Evolutionary conservation across 2,888 invertebrate species (phyloP), one percentile per base, ranked within the genome.

Genomic region (Yponomeuta plumbellus): DNA sequence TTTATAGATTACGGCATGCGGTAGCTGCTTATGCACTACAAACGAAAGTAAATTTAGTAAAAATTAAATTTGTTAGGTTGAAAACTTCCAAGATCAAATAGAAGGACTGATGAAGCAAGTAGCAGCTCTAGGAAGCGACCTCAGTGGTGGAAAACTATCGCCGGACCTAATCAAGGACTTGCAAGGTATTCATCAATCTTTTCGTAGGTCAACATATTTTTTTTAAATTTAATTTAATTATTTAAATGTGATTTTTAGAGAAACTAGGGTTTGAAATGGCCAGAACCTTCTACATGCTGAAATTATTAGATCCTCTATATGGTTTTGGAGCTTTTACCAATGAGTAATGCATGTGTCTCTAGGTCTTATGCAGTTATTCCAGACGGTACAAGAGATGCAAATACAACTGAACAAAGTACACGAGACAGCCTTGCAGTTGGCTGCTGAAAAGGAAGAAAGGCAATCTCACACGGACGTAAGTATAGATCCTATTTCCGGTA

Each of bases 391-490:
- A 71, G 81, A 80, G 1, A 89, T 91, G 88, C 85, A 90, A 68
- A 73, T 71, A 4, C 85, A 90, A 65, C 67, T 91, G 66, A 75
- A 80, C 58, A 76, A 84, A 68, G 86, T 90, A 0, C 84, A 89
- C 70, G 82, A 86, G 0, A 85, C 87, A 0, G 88, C 90, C 1
- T 66, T 83, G 20, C 89, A 88, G 70, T 76, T 94, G 21, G 81
- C 92, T 17, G 88, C 91, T 0, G 94, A 94, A 66, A 92, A 91
- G 67, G 92, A 93, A 34, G 88, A 91, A 65, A 85, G 92, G 21
- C 91, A 93, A 67, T 78, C 83, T 10, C 84, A 92, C 68, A 85
- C 93, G 44, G 92, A 93, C 71, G 94, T 94, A 63, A 5, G 66
- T 44, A 13, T 10, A 13, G 1, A 17, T 21, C 11, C n/a, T n/a